Base-by-base conservation (phyloP, 2,888 invertebrate species). In the Emmelina monodactyla region DNA sequence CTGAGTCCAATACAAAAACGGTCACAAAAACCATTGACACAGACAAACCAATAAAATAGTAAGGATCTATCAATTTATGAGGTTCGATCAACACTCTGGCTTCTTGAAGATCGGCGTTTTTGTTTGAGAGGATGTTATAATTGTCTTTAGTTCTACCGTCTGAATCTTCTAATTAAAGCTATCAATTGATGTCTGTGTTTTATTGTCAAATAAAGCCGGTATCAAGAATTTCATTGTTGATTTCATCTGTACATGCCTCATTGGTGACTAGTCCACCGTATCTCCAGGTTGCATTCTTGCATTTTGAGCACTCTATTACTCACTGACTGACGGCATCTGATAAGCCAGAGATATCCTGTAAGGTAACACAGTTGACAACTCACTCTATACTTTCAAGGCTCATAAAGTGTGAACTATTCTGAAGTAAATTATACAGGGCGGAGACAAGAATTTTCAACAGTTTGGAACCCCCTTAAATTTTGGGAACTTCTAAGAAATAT, bases 41-140 rank as follows among this genome's bases (percentile, higher is more conserved):
- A 49, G 54, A 63, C 62, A 61, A 55, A 55, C 62, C 62, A 58
- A 59, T 66, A 61, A 67, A 65, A 58, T 66, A 58, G 62, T 61
- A 28, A 56, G 57, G 66, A 78, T 62, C 59, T 72, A 73, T 79
- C 70, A 71, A 75, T 78, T 72, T 75, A 72, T 67, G 61, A 55
- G 59, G 53, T 62, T 47, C 36, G 40, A 38, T 42, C 41, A 37
- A 47, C 43, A 41, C 5, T 19, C 19, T 19, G 5, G 19, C 19
- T 19, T 19, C 9, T 19, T 5, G 19, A 41, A n/a, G n/a, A n/a
- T n/a, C n/a, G n/a, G n/a, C n/a, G n/a, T n/a, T n/a, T n/a, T n/a
- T n/a, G n/a, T n/a, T n/a, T n/a, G n/a, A n/a, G n/a, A n/a, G n/a
- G n/a, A n/a, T n/a, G n/a, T n/a, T n/a, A n/a, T n/a, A n/a, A n/a